Base-by-base conservation (phyloP, 1,140 invertebrate genomes). In the Papilio helenus region DNA sequence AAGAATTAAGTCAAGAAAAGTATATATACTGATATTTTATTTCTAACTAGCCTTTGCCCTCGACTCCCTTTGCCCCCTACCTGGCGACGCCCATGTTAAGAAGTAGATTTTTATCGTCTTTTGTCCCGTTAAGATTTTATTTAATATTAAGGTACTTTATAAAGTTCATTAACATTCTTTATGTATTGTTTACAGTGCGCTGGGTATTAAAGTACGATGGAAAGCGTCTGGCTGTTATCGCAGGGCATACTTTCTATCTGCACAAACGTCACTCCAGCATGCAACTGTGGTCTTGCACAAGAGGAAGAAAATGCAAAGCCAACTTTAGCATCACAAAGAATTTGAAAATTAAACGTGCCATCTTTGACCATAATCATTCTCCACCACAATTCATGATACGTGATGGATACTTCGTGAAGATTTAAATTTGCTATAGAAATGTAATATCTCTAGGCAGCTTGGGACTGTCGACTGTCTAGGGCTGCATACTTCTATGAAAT, bases 161-260 rank as follows among this genome's bases (percentile, higher is more conserved):
- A 7, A 46, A 16, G 44, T 46, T 12, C 14, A 46, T 12, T 16
- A 46, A 20, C 58, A 16, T 29, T 29, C 7, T 68, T 7, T 5
- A 34, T 29, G 12, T 65, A 29, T 65, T 58, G 77, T 44, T 84
- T 85, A 68, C 82, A 84, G 83, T 89, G 10, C 34, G 68, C 0
- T 86, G 84, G 79, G 83, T 85, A 1, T 51, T 76, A 18, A 88
- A 86, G 34, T 49, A 44, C 1, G 74, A 76, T n/a, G 89, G 89
- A 0, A 87, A 86, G 49, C 76, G 83, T 20, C 20, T 88, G 61
- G 82, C 81, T 3, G 81, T 90, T 20, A 51, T 88, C 0, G 81
- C 84, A 14, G 89, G 89, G 2, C 87, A 84, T 73, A 89, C 86
- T 0, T 90, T 87, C 79, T 88, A 89, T 72, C 79, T 81, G 12